These are phyloP conservation scores for Papilio machaon DNA, from an alignment of 1,140 invertebrate genomes.

Conservation along the genomic window DNA sequence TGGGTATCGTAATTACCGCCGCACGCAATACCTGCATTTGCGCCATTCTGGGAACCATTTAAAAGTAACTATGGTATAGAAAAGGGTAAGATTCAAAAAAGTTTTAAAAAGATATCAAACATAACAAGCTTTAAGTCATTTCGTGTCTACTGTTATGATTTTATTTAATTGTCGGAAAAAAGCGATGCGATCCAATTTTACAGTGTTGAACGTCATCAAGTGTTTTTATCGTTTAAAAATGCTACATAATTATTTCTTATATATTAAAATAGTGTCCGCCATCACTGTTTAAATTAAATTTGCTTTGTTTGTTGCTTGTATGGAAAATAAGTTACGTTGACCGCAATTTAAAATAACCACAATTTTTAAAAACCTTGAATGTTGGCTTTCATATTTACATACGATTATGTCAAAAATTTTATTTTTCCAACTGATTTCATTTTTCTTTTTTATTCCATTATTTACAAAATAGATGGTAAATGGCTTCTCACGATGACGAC, in stretches of 20 bases:
- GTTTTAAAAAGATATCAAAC: background rate
- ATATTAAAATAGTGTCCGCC: background rate
- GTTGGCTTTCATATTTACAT: background rate
- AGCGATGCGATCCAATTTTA: background rate
- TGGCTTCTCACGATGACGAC: too few relatives aligned
- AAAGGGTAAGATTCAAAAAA: conserved; percentile 27
- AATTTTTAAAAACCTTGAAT: background rate
- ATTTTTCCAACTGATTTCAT: too few relatives aligned
- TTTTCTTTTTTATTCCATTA: too few relatives aligned
- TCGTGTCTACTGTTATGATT: background rate
- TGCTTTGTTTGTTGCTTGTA: background rate
- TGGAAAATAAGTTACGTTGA: background rate
- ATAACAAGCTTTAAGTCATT: background rate
- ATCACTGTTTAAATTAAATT: background rate
- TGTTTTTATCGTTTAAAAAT: background rate
- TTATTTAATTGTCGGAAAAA: background rate
- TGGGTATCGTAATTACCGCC: conserved; percentile 59
- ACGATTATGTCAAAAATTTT: background rate
- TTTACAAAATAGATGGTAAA: too few relatives aligned
- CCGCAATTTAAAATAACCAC: conserved; percentile 7
- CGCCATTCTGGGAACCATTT: conserved; percentile 41
- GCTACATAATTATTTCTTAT: too few relatives aligned
- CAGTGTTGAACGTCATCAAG: background rate
- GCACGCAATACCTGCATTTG: conserved; percentile 76
- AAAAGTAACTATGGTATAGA: background rate